A percentile compares a stretch with the other conserved stretches of the same genome.
Evolutionary conservation across 2,113 vertebrate genomes (phyloP).

Genomic region (Agapornis roseicollis): DNA sequence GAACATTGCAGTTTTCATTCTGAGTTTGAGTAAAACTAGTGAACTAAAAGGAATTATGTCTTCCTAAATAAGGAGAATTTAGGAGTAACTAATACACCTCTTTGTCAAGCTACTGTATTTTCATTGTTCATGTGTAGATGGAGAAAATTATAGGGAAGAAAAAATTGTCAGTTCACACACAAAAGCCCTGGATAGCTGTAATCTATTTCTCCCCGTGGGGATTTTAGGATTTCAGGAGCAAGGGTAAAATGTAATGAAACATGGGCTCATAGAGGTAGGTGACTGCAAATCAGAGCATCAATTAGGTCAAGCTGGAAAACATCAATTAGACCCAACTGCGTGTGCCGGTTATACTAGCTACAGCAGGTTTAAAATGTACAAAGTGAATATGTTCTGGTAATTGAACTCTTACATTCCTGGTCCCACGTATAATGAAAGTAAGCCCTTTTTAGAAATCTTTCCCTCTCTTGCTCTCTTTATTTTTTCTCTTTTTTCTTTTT

Average conservation of each 20-base stretch:
- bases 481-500: no score
- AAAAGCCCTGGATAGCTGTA: not conserved
- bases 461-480: no score
- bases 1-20: not conserved
- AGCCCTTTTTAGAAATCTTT: not conserved
- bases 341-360: not conserved
- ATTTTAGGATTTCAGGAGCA: conserved; percentile 23
- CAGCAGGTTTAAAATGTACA: conserved; percentile 12
- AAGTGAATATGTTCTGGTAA: conserved; percentile 19
- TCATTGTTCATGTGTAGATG: not conserved
- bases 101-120: not conserved
- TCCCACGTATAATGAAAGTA: not conserved
- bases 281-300: conserved; percentile 47
- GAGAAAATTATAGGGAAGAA: not conserved
- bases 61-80: not conserved
- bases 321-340: conserved; percentile 27
- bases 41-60: not conserved
- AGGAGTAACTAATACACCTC: not conserved
- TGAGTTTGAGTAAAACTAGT: not conserved
- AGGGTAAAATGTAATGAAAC: conserved; percentile 39
- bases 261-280: not conserved
- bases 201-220: not conserved
- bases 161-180: not conserved
- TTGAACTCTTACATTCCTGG: not conserved
- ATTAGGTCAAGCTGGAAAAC: conserved; percentile 38